Evolutionary conservation across 1,140 invertebrate species (phyloP).

Genomic region (Solen grandis): DNA sequence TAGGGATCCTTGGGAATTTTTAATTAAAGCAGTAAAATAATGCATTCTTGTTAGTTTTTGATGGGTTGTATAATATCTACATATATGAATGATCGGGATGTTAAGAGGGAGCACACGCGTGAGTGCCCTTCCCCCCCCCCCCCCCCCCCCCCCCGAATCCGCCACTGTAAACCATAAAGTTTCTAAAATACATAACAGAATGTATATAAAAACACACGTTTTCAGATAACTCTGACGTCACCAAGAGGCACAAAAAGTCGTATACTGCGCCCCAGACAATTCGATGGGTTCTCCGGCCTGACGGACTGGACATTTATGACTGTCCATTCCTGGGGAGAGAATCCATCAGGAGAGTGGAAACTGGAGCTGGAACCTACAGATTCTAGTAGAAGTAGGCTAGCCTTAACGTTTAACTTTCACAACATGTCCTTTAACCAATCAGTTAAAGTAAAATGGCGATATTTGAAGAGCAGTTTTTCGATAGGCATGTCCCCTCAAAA

Average conservation of each 20-base stretch:
- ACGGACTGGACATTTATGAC: constrained; percentile 54
- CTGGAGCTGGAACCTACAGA: constrained; percentile 27
- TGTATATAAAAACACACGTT: too few species aligned
- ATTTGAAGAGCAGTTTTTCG: not conserved
- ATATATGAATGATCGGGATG: not conserved
- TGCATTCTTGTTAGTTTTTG: not conserved
- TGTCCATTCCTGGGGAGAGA: constrained; percentile 32
- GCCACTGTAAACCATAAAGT: not conserved
- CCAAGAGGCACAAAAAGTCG: constrained; percentile 32
- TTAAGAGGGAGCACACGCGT: not conserved
- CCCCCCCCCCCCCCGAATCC: not conserved
- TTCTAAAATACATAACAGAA: too few species aligned
- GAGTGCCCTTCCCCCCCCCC: not conserved
- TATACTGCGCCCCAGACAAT: constrained; percentile 16
- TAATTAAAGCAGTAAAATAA: too few species aligned
- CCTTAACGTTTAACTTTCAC: not conserved
- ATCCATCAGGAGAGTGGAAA: constrained; percentile 6
- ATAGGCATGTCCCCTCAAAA: not conserved
- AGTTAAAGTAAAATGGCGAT: not conserved
- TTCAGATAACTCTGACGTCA: constrained; percentile 22
- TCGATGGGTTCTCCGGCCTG: constrained; percentile 12
- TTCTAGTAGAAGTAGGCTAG: constrained; percentile 10
- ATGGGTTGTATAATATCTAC: not conserved
- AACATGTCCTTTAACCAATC: not conserved
- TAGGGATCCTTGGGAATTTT: too few species aligned